These are phyloP conservation scores for Merops nubicus DNA, from an alignment of 2,113 vertebrate genomes.

Conservation along the genomic window DNA sequence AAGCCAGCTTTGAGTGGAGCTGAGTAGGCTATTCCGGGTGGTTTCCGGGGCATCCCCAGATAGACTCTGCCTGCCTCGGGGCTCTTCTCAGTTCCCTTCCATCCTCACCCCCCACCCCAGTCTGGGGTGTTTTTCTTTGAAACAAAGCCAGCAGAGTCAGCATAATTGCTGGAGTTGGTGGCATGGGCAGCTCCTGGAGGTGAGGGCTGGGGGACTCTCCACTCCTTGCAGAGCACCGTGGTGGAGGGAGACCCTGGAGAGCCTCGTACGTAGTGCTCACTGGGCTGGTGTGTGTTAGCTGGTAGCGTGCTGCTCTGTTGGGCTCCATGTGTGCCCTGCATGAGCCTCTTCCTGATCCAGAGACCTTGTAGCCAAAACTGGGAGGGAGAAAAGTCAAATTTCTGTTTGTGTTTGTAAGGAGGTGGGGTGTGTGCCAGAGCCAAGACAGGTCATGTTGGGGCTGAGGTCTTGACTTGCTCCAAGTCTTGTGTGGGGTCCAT, in stretches of 20 bases:
- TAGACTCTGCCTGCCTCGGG: not conserved
- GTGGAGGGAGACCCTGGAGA: not conserved
- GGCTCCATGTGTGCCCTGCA: accelerated
- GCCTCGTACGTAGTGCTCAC: accelerated
- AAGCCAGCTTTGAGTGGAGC: conserved; percentile 16
- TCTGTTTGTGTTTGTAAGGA: not conserved
- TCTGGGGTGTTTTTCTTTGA: not conserved
- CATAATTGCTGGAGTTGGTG: not conserved
- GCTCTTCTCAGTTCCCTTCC: not conserved
- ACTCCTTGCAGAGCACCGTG: accelerated
- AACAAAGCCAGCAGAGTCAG: not conserved
- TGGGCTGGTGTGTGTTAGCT: not conserved
- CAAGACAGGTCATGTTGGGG: not conserved
- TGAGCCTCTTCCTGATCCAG: not conserved
- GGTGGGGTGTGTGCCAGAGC: not conserved
- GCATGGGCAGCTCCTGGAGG: accelerated
- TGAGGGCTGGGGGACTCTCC: accelerated
- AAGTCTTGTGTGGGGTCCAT: not conserved
- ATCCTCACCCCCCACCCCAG: not conserved
- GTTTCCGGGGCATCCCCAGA: not conserved
- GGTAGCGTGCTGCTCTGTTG: accelerated
- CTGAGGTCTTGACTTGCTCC: not conserved
- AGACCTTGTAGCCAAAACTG: not conserved
- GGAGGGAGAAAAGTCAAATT: not conserved
- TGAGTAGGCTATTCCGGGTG: not conserved